Evolutionary conservation across 2,888 invertebrate species (phyloP).

Genomic region (Chymomyza procnemis): DNA sequence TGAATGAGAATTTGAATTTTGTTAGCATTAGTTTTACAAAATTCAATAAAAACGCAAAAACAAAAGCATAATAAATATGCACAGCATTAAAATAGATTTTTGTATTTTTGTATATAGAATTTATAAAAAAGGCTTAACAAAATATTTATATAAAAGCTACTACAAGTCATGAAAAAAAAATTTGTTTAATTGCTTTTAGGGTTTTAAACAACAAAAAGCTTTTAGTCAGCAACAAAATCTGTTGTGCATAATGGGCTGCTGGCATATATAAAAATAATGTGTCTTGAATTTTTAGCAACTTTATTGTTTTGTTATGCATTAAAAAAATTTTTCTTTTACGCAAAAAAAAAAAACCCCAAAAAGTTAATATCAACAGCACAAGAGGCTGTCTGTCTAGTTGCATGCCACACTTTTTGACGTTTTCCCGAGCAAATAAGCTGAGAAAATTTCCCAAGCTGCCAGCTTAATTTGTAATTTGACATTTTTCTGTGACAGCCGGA

Average conservation of each 20-base stretch:
- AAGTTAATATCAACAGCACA: background rate
- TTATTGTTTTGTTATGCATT: too few relatives aligned
- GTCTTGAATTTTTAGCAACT: background rate
- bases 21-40: background rate
- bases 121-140: background rate
- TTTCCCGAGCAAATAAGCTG: background rate
- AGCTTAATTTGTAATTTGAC: background rate
- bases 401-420: background rate
- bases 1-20: background rate
- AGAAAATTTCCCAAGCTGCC: background rate
- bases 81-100: background rate
- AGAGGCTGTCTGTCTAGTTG: background rate
- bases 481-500: background rate
- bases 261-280: background rate
- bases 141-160: background rate
- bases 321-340: background rate
- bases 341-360: background rate
- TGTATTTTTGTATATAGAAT: background rate
- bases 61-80: conserved; percentile 2
- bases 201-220: background rate
- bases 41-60: background rate
- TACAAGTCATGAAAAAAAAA: background rate
- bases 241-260: background rate
- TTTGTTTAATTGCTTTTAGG: background rate
- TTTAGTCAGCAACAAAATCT: background rate